Percentiles rank a stretch among this genome's conserved stretches.
Conservation (phyloP, 2,113 vertebrate genomes). For the Leptobrachium ailaonicum region DNA sequence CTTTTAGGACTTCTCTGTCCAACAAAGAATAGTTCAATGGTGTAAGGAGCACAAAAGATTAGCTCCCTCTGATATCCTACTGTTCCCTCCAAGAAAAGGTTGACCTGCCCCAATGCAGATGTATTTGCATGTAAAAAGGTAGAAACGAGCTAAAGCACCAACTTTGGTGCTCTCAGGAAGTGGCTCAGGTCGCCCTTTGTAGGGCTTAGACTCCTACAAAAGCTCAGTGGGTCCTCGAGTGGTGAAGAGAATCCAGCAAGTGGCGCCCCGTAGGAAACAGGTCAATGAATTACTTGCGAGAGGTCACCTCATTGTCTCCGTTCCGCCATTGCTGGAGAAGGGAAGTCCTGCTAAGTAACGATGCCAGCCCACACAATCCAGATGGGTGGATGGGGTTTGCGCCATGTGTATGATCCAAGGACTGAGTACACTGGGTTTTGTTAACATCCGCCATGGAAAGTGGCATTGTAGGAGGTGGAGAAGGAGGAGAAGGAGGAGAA, state of each 20-base stretch:
- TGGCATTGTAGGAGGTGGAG: conserved; percentile 59
- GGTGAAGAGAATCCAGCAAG: conserved; percentile 49
- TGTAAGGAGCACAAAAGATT: too few relatives aligned
- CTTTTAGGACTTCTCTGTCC: too few relatives aligned
- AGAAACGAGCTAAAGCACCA: conserved; percentile 24
- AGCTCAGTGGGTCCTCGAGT: conserved; percentile 25
- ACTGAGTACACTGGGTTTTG: conserved; percentile 49
- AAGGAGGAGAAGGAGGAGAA: conserved; percentile 57
- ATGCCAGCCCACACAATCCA: fast-evolving
- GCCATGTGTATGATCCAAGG: background rate
- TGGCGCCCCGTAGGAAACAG: conserved; percentile 6
- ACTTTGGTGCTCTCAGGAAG: conserved; percentile 41
- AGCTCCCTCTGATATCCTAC: too few relatives aligned
- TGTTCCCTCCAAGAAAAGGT: background rate
- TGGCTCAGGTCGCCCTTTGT: conserved; percentile 29
- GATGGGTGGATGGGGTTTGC: background rate
- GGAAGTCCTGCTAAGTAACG: conserved; percentile 19
- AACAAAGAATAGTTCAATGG: too few relatives aligned
- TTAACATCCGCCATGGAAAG: conserved; percentile 45
- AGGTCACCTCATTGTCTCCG: conserved; percentile 44
- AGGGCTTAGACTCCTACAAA: conserved; percentile 34
- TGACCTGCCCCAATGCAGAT: background rate
- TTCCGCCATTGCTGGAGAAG: conserved; percentile 29
- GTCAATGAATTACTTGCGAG: conserved; percentile 21
- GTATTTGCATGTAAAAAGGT: conserved; percentile 32